Evolutionary conservation across 92 coral and sea anemone species (phyloP).

Genomic region (Epizoanthus rinbou): DNA sequence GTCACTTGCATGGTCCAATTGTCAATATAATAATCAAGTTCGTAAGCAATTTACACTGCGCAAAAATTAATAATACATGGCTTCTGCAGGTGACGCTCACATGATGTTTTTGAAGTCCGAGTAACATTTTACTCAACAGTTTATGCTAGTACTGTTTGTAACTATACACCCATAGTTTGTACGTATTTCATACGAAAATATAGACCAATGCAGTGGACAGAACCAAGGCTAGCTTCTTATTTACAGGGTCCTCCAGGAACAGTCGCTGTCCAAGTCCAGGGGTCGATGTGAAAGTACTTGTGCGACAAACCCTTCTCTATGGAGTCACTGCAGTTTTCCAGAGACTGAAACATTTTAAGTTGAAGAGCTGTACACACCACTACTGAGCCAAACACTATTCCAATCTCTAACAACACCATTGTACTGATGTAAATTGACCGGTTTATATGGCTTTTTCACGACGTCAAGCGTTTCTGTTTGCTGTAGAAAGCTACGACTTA

Average conservation of each 20-base stretch:
- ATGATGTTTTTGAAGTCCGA: no score
- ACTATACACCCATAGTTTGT: no score
- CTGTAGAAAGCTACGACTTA: neutral
- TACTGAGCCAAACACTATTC: constrained; percentile 63
- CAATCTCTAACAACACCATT: constrained; percentile 64
- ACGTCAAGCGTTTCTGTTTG: neutral
- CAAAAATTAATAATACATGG: no score
- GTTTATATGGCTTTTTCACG: neutral
- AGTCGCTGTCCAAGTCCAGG: constrained; percentile 68
- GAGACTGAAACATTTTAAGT: constrained; percentile 50
- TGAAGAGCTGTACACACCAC: constrained; percentile 61
- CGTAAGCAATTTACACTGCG: no score
- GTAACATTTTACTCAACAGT: no score
- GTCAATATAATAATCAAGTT: no score
- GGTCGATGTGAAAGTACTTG: constrained; percentile 57
- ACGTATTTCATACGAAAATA: no score
- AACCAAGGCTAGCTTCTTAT: no score
- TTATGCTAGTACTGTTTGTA: no score
- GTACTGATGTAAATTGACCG: neutral
- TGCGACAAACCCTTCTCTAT: constrained; percentile 31
- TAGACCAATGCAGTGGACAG: no score
- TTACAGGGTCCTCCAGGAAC: constrained; percentile 45
- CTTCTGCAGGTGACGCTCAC: no score
- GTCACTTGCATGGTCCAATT: no score
- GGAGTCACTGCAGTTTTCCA: constrained; percentile 37